A percentile compares a stretch with the other conserved stretches of the same genome.
Conservation (phyloP, 2,113 vertebrate genomes). For the Oenanthe melanoleuca region DNA sequence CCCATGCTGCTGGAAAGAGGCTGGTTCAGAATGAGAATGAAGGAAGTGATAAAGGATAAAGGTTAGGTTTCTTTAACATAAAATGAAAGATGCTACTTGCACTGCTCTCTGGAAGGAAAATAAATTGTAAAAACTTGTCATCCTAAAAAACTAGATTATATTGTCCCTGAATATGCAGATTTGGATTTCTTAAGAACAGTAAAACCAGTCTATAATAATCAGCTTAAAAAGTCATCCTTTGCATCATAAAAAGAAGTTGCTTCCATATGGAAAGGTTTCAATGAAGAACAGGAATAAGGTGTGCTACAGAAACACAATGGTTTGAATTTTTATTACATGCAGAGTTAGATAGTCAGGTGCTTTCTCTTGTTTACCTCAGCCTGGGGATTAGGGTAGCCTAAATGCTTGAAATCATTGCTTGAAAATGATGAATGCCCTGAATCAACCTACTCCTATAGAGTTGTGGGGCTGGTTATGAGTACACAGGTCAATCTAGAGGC, state of each 20-base stretch:
- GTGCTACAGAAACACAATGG: not conserved
- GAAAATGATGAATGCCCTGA: not conserved
- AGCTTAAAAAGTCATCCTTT: not conserved
- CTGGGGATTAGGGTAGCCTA: not conserved
- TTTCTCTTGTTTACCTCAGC: not conserved
- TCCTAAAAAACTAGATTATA: not conserved
- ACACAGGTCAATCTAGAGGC: not conserved
- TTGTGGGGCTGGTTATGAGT: not conserved
- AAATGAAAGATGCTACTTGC: not conserved
- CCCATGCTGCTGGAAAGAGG: not conserved
- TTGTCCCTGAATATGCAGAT: not conserved
- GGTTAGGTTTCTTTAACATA: not conserved
- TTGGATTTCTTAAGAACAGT: not conserved
- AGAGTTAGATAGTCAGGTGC: not conserved
- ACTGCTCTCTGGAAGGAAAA: not conserved
- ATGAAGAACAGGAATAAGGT: not conserved
- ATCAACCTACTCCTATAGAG: not conserved
- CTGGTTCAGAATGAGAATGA: not conserved
- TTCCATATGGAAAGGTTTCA: not conserved
- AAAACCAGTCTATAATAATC: not conserved
- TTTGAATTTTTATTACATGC: not conserved
- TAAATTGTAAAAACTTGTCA: not conserved
- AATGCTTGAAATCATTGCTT: not conserved
- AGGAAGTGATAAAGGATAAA: not conserved
- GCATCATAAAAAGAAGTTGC: not conserved